Evolutionary conservation across 2,113 vertebrate genomes (phyloP), one percentile per base, ranked within the genome.

Genomic region (Gallinago media): DNA sequence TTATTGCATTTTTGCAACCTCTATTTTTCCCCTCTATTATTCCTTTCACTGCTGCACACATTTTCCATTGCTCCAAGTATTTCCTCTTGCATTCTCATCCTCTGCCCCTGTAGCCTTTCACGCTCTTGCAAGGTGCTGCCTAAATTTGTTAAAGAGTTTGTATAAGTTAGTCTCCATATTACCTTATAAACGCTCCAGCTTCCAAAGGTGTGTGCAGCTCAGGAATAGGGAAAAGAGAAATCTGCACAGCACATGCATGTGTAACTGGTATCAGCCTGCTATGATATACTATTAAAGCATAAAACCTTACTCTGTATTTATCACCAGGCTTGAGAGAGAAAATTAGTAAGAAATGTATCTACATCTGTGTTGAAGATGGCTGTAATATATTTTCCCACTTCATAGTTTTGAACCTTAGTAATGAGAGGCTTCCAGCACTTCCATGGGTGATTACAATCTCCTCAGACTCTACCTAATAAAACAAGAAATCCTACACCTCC

Each of bases 301-400:
- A 58, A 40, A 71, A 58, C 10, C 19, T n/a, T 56, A 46, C 4
- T 27, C 25, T 50, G 32, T 40, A 50, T 58, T 47, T 32, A 67
- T 23, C 27, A 70, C 8, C 44, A 29, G 42, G 50, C 18, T 50
- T 26, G 22, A 49, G 67, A 54, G n/a, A 61, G 49, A 49, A 23
- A 81, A 75, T 42, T 61, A 49, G 26, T 13, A 82, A 38, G 31
- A 58, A 76, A 68, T 21, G 49, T 56, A 80, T 46, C 32, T 50
- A 34, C 2, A 0, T 59, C 25, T 19, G 12, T 19, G 15, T 11
- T 38, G 15, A 85, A 56, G 17, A 56, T 0, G 18, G 23, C 15
- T 56, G 8, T 21, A 52, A 4, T 54, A 25, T 6, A 14, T 59
- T 54, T 84, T 67, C 23, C 25, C 38, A 5, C 19, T 55, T 84